Conservation (phyloP, 2,888 invertebrate species). For the Catocala sponsa region DNA sequence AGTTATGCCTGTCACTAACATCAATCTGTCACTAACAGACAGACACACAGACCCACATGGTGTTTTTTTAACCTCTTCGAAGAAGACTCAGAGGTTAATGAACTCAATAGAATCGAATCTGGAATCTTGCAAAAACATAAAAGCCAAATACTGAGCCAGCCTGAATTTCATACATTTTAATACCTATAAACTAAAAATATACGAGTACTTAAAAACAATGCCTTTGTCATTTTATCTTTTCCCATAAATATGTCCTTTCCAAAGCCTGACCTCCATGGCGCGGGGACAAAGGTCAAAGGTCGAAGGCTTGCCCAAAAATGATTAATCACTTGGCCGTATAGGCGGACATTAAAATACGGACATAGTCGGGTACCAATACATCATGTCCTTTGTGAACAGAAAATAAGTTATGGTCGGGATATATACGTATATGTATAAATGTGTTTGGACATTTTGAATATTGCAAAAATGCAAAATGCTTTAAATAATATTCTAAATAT, state of each 20-base stretch:
- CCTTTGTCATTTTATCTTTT: constrained; percentile 34
- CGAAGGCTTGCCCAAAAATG: constrained; percentile 43
- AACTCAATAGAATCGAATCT: no score
- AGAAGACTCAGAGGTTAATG: no score
- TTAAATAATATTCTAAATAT: no score
- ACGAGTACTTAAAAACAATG: constrained; percentile 18
- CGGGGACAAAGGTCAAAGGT: constrained; percentile 45
- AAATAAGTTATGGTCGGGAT: constrained; percentile 31
- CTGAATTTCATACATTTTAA: neutral
- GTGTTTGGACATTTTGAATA: no score
- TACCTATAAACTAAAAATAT: no score
- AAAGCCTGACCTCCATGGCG: constrained; percentile 39
- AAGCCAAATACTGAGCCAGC: no score
- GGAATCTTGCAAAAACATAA: no score
- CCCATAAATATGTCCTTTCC: constrained; percentile 50
- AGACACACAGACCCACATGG: no score
- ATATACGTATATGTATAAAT: neutral
- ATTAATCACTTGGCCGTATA: constrained; percentile 42
- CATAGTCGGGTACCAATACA: constrained; percentile 45
- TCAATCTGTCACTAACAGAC: no score
- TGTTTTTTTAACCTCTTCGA: no score
- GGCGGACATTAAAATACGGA: constrained; percentile 46
- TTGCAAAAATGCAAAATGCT: no score
- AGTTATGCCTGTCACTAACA: no score
- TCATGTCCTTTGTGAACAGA: constrained; percentile 46